These are phyloP conservation scores for Drosophila bifasciata DNA, from an alignment of 1,140 invertebrate genomes.

Conservation along the genomic window DNA sequence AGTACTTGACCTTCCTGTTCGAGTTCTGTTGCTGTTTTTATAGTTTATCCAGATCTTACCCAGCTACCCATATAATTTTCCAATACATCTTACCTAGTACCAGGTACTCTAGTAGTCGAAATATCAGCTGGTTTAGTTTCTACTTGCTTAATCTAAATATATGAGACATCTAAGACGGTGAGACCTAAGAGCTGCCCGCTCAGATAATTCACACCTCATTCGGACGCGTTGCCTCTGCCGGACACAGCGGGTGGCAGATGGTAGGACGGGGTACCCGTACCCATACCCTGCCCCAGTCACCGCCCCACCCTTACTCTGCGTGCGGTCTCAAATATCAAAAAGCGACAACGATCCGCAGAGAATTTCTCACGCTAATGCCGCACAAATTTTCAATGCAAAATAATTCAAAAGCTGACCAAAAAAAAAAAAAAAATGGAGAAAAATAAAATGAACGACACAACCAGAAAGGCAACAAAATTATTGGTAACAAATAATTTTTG, in stretches of 20 bases:
- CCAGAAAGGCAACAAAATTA: slow-evolving; percentile 49
- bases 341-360: slow-evolving; percentile 18
- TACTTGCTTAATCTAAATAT: slow-evolving; percentile 66
- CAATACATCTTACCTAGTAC: too few relatives aligned
- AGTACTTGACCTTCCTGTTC: too few relatives aligned
- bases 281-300: not conserved
- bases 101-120: too few relatives aligned
- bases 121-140: too few relatives aligned
- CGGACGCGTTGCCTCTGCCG: slow-evolving; percentile 18
- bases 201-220: slow-evolving; percentile 78
- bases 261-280: not conserved
- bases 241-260: not conserved
- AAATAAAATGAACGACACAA: slow-evolving; percentile 32
- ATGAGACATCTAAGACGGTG: slow-evolving; percentile 50
- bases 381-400: slow-evolving; percentile 68
- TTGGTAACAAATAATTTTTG: slow-evolving; percentile 63
- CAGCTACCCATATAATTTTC: too few relatives aligned
- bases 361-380: slow-evolving; percentile 71
- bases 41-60: too few relatives aligned
- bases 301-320: not conserved
- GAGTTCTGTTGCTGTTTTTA: too few relatives aligned
- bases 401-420: slow-evolving; percentile 27
- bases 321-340: slow-evolving; percentile 62
- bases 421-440: slow-evolving; percentile 13
- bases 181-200: slow-evolving; percentile 36